Percentiles rank a stretch among this genome's conserved stretches.
Evolutionary conservation across 2,113 vertebrate species (phyloP).

Genomic region (Channa maculata): DNA sequence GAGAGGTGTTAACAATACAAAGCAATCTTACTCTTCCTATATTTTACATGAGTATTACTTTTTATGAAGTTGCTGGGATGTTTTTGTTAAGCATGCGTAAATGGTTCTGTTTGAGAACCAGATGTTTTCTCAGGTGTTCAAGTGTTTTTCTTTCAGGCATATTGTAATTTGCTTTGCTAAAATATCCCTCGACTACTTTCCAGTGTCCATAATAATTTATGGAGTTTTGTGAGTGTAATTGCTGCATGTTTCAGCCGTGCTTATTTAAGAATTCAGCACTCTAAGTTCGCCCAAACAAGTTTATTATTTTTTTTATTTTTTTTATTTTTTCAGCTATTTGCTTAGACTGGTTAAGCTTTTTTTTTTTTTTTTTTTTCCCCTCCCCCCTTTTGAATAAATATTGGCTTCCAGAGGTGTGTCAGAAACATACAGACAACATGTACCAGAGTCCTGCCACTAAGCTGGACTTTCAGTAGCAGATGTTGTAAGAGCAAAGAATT

Average conservation of each 20-base stretch:
- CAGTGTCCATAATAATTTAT: background rate
- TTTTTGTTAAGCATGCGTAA: background rate
- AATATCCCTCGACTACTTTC: constrained; percentile 2
- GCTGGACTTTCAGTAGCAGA: constrained; percentile 14
- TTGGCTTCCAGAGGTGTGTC: no score
- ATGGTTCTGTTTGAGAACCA: constrained; percentile 1
- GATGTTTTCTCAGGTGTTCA: constrained; percentile 33
- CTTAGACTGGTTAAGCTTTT: no score
- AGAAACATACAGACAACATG: no score
- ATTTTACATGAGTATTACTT: background rate
- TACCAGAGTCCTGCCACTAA: constrained; percentile 34
- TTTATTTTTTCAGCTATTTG: no score
- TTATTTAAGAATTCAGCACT: constrained; percentile 6
- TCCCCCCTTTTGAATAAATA: no score
- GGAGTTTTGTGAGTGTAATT: constrained; percentile 31
- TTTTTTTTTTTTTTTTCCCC: no score
- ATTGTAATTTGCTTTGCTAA: constrained; percentile 6
- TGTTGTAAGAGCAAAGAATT: constrained; percentile 19
- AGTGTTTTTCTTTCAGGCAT: background rate
- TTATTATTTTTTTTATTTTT: no score
- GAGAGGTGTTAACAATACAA: no score
- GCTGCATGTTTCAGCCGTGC: background rate
- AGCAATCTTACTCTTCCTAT: no score
- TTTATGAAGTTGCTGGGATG: background rate
- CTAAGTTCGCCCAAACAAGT: background rate